Evolutionary conservation across 2,113 vertebrate species (phyloP).

Genomic region (Notechis scutatus): DNA sequence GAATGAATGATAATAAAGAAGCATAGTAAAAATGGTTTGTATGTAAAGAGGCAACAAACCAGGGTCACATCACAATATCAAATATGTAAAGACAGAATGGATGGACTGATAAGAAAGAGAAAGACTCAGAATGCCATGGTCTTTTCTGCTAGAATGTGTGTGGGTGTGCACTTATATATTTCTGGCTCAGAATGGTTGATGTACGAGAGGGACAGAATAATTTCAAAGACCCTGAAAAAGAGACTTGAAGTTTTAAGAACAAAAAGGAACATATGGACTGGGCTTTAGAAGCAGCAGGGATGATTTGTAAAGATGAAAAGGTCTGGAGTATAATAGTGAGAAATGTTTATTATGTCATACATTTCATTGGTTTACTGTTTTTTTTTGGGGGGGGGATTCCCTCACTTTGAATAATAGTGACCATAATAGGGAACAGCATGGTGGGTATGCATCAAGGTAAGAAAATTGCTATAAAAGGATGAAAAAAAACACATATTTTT

Average conservation of each 20-base stretch:
- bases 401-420: not conserved
- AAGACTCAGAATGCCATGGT: not conserved
- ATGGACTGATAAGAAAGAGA: not conserved
- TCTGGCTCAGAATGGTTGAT: not conserved
- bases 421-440: not conserved
- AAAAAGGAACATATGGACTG: not conserved
- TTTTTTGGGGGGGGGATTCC: too few relatives aligned
- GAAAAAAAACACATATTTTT: not conserved
- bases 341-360: not conserved
- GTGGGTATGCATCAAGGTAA: not conserved
- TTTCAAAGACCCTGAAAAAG: not conserved
- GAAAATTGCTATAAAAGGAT: not conserved
- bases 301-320: not conserved
- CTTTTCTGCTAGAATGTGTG: not conserved
- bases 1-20: not conserved
- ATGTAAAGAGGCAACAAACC: not conserved
- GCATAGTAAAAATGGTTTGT: not conserved
- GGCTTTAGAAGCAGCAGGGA: not conserved
- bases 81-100: not conserved
- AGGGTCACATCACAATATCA: not conserved
- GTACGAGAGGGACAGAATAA: not conserved
- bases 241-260: not conserved
- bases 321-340: not conserved
- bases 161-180: not conserved
- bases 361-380: not conserved